Percentiles rank a stretch among this genome's conserved stretches.
Conservation (phyloP, 2,113 vertebrate genomes). For the Gadus chalcogrammus region DNA sequence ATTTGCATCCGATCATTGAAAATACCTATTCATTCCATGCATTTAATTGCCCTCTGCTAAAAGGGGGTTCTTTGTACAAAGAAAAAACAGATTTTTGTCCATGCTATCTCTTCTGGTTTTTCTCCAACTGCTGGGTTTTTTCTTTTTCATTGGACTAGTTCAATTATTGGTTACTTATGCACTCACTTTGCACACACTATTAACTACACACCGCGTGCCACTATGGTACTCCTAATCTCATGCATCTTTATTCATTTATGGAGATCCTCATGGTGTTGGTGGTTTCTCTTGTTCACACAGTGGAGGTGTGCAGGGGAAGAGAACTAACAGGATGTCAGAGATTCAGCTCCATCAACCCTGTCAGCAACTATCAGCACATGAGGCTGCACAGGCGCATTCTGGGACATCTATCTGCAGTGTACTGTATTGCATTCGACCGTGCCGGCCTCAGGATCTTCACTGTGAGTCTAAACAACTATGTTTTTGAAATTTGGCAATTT, state of each 20-base stretch:
- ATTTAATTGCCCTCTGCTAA: too few species aligned
- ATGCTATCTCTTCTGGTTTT: too few species aligned
- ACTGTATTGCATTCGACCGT: slow-evolving; percentile 97
- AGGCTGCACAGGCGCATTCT: slow-evolving; percentile 94
- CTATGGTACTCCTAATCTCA: neutral
- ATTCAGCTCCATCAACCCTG: slow-evolving; percentile 86
- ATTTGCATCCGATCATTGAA: too few species aligned
- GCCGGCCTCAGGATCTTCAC: slow-evolving; percentile 97
- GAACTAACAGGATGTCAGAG: slow-evolving; percentile 86
- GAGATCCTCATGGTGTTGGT: too few species aligned
- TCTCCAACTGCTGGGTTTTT: too few species aligned
- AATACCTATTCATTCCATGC: neutral
- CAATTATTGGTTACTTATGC: too few species aligned
- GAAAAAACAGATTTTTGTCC: too few species aligned
- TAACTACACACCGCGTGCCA: neutral
- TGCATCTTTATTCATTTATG: too few species aligned
- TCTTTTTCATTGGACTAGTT: too few species aligned
- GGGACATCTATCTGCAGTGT: slow-evolving; percentile 97
- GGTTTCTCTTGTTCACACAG: slow-evolving; percentile 60
- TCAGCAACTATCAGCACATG: slow-evolving; percentile 89
- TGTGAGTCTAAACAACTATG: slow-evolving; percentile 76
- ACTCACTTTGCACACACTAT: too few species aligned
- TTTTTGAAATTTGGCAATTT: neutral
- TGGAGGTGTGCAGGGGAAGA: slow-evolving; percentile 84
- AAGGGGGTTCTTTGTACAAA: too few species aligned